phyloP scores from a whole-genome alignment of 2,113 vertebrate species.

The Cichladusa arquata region DNA sequence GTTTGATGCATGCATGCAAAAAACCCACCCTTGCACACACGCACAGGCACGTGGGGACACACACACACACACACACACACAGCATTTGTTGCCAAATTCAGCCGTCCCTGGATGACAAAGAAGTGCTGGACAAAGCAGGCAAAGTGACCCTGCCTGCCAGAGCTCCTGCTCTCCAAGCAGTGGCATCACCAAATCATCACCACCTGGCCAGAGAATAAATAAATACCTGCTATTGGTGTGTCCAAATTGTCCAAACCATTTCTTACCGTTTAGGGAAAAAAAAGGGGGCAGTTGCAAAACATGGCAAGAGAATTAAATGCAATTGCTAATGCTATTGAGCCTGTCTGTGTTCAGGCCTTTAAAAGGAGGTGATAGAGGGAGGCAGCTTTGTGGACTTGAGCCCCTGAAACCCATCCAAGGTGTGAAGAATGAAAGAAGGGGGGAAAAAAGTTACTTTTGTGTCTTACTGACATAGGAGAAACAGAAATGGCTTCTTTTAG shows the following conservation, averaged over 20 bases:
- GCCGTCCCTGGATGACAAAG: constrained; percentile 77
- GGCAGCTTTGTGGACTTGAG: not conserved
- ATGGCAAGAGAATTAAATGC: constrained; percentile 2
- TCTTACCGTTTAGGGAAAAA: not conserved
- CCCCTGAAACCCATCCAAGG: constrained; percentile 4
- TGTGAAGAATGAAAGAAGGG: not conserved
- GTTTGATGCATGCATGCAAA: constrained; percentile 71
- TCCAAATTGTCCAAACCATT: not conserved
- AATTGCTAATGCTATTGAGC: not conserved
- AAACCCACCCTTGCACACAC: not conserved
- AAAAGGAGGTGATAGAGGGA: not conserved
- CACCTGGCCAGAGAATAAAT: constrained; percentile 1
- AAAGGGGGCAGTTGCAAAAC: not conserved
- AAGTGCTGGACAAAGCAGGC: constrained; percentile 48
- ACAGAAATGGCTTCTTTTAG: not conserved
- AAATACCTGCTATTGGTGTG: not conserved
- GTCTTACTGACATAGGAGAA: not conserved
- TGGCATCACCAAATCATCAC: constrained; percentile 41
- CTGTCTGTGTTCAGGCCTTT: not conserved
- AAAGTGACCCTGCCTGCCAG: constrained; percentile 52
- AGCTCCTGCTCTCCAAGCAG: constrained; percentile 52
- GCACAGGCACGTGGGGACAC: not conserved
- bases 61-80: not conserved
- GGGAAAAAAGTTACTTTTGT: not conserved
- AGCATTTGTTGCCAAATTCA: constrained; percentile 75